Base-by-base conservation (phyloP, 2,113 vertebrate species). In the Triplophysa siluroides region DNA sequence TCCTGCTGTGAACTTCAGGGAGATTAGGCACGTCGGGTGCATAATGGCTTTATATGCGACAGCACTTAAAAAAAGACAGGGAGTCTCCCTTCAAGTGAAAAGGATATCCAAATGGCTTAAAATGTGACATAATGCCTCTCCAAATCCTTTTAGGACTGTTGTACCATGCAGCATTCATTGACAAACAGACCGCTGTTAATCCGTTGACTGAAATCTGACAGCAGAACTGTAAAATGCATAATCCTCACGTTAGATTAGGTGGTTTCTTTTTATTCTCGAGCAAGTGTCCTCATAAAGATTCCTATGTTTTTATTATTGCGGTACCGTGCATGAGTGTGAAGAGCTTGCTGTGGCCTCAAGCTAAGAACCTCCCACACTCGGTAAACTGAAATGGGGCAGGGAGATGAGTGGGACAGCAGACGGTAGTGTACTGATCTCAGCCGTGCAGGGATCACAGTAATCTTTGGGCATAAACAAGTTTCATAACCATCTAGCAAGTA, bases 301-400 rank as follows among this genome's bases (percentile, higher is more conserved):
- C 86, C 60, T 52, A 79, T 80, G 90, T 91, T 88, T 10, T 26
- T 65, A 68, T 47, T 86, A 84, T 83, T 87, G 23, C 1, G n/a
- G 70, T 70, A 78, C 68, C 50, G 13, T 79, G 41, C 45, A 63
- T 79, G 82, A 86, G 69, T 12, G 1, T 2, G 0, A 23, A 78
- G 78, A 82, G 73, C 61, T 72, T 75, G 18, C 1, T 63, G 23
- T 18, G 45, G 60, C 75, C 74, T 1, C 0, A 78, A 78, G 77
- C 79, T 76, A 43, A 83, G 73, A 72, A 19, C 76, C 83, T 86
- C 81, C 82, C 66, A 67, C 75, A 41, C 87, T 43, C 76, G 61
- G 63, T 24, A 18, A 54, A 19, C 26, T 76, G 13, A 18, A 58
- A 72, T 83, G 80, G 2, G 45, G 18, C 56, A 71, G 68, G n/a